Evolutionary conservation across 1,140 invertebrate species (phyloP), one percentile per base, ranked within the genome.

Genomic region (Rhysida immarginata): DNA sequence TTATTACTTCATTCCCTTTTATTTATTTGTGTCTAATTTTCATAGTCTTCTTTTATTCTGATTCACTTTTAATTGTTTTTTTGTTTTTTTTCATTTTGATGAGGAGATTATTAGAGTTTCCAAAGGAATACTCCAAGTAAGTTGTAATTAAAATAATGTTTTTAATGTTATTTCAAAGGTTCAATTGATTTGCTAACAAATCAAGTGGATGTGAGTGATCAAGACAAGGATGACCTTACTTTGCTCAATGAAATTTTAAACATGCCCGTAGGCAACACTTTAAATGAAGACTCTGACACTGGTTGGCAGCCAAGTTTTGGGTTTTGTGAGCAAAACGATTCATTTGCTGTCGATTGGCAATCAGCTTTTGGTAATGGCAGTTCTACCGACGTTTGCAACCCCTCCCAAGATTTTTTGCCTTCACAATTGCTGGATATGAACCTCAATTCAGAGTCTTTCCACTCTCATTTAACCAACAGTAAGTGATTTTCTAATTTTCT

Each of bases 181-280:
- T 8, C 44, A 13, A 20, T 46, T 11, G 44, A 46, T 46, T 63
- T 75, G 14, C 60, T 74, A 46, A 66, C 65, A 43, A 68, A 66
- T 46, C 63, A 69, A 43, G 54, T 65, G 13, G 63, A 65, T 52
- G 51, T 61, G 23, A 66, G 69, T 25, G 69, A 72, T 52, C 54
- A 59, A 16, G 71, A 73, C 50, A 73, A 70, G 59, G 72, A 73
- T 62, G 72, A 74, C 52, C 63, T 74, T 62, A 65, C 70, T 5
- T 61, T 75, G 27, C 60, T 75, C 13, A 73, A 73, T 57, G 74
- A 76, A 64, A 74, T 75, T 56, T 61, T 75, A 25, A 71, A 68
- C 35, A 26, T 55, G 24, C n/a, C 26, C 43, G 21, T 24, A 45
- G 46, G 35, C 45, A 27, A 24, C 2, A 23, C 18, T 20, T 16